phyloP scores from a whole-genome alignment of 92 coral and sea anemone genomes.

The Meandrina meandrites region DNA sequence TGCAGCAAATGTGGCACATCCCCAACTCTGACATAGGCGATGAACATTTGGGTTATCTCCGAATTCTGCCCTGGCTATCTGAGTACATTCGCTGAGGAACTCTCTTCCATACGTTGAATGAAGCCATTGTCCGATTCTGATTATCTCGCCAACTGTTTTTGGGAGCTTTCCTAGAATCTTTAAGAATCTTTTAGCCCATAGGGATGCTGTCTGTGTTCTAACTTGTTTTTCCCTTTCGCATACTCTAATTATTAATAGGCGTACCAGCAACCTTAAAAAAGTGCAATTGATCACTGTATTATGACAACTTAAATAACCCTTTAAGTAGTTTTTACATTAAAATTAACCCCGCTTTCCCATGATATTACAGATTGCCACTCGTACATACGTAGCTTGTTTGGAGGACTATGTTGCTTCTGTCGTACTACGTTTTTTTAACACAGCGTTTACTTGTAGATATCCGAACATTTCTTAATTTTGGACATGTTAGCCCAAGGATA shows the following conservation, averaged over 20 bases:
- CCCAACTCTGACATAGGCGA: background rate
- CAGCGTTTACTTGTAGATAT: too few relatives aligned
- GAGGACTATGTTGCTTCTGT: too few relatives aligned
- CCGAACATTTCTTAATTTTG: too few relatives aligned
- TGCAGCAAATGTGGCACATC: background rate
- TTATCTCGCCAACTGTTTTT: constrained; percentile 28
- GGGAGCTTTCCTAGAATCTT: background rate
- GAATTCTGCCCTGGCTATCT: background rate
- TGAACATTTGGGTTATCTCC: background rate
- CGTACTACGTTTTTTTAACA: too few relatives aligned
- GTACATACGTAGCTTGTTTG: too few relatives aligned
- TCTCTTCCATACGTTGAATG: constrained; percentile 11
- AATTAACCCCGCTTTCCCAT: too few relatives aligned
- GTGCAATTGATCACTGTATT: too few relatives aligned
- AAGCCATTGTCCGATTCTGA: constrained; percentile 22
- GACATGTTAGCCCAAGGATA: too few relatives aligned
- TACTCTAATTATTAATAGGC: background rate
- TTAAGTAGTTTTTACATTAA: too few relatives aligned
- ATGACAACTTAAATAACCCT: too few relatives aligned
- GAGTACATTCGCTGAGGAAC: background rate
- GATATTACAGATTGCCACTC: too few relatives aligned
- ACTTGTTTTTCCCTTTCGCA: background rate
- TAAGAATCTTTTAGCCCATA: constrained; percentile 21
- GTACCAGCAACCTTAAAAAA: too few relatives aligned
- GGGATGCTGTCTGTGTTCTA: background rate